These are phyloP conservation scores for Cyclophora punctaria DNA, from an alignment of 2,888 invertebrate species.

Conservation along the genomic window DNA sequence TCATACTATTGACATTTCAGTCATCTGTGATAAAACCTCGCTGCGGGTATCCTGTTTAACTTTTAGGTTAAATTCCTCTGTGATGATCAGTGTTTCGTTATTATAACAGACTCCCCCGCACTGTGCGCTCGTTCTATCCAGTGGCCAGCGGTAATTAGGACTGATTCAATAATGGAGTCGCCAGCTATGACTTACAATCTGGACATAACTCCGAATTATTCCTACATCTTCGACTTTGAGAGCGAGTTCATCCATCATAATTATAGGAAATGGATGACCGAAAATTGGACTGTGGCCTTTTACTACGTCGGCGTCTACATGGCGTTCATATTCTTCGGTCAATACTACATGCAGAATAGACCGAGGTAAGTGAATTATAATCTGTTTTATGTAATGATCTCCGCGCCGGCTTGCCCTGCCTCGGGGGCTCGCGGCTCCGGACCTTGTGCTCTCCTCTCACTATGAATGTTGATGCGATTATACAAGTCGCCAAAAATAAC, in stretches of 20 bases:
- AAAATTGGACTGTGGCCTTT: conserved; percentile 96
- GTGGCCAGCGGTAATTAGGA: conserved; percentile 29
- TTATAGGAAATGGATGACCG: conserved; percentile 95
- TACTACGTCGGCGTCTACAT: conserved; percentile 93
- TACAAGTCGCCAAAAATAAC: too few species aligned
- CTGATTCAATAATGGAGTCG: conserved; percentile 47
- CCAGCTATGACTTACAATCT: conserved; percentile 66
- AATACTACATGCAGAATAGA: conserved; percentile 93
- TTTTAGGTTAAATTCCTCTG: conserved; percentile 65
- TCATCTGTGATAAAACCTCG: conserved; percentile 67
- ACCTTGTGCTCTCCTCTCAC: too few species aligned
- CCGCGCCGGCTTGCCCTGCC: neutral
- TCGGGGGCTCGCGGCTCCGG: too few species aligned
- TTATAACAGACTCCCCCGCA: conserved; percentile 24
- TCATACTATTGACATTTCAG: conserved; percentile 50
- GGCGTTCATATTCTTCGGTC: conserved; percentile 94
- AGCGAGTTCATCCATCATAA: conserved; percentile 93
- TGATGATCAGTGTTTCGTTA: conserved; percentile 56
- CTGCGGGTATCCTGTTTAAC: conserved; percentile 46
- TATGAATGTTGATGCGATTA: too few species aligned
- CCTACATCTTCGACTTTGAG: conserved; percentile 96
- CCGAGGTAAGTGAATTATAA: conserved; percentile 76
- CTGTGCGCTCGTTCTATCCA: conserved; percentile 32
- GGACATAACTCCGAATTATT: conserved; percentile 87
- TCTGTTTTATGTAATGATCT: neutral